Conservation (phyloP, 2,113 vertebrate genomes). For the Montifringilla adamsi region DNA sequence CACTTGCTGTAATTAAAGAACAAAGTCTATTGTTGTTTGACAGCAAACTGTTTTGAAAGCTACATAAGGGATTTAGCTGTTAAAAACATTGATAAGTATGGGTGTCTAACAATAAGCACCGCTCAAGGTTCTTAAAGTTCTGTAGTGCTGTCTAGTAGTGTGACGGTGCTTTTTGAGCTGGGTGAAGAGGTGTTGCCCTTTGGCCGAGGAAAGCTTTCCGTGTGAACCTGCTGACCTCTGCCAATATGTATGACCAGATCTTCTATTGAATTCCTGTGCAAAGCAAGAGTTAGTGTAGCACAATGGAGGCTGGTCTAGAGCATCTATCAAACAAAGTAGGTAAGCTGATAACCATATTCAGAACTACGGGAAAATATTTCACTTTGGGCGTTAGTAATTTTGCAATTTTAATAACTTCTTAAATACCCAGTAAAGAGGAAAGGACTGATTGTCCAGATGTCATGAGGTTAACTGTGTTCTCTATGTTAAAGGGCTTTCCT, state of each 20-base stretch:
- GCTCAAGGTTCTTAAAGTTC: conserved; percentile 65
- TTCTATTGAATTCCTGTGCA: conserved; percentile 20
- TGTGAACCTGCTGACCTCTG: conserved; percentile 54
- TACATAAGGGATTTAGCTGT: conserved; percentile 77
- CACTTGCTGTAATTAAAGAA: conserved; percentile 79
- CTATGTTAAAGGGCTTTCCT: conserved; percentile 59
- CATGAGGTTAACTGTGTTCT: conserved; percentile 68
- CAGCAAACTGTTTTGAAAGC: conserved; percentile 79
- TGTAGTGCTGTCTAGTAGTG: conserved; percentile 52
- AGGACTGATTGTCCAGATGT: conserved; percentile 66
- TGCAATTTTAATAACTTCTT: conserved; percentile 73
- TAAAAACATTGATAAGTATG: conserved; percentile 73
- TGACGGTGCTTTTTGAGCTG: conserved; percentile 56
- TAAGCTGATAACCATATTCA: background rate
- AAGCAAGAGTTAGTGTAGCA: background rate
- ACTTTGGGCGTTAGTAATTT: conserved; percentile 29
- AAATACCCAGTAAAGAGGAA: conserved; percentile 62
- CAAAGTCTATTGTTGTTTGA: conserved; percentile 79
- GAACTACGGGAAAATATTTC: conserved; percentile 24
- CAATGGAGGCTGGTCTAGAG: background rate
- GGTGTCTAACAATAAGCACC: conserved; percentile 63
- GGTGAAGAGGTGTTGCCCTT: conserved; percentile 62
- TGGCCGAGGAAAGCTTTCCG: conserved; percentile 43
- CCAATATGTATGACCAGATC: background rate
- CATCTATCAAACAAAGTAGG: background rate